These are phyloP conservation scores for Otus sunia DNA, from an alignment of 2,113 vertebrate species.

Conservation along the genomic window DNA sequence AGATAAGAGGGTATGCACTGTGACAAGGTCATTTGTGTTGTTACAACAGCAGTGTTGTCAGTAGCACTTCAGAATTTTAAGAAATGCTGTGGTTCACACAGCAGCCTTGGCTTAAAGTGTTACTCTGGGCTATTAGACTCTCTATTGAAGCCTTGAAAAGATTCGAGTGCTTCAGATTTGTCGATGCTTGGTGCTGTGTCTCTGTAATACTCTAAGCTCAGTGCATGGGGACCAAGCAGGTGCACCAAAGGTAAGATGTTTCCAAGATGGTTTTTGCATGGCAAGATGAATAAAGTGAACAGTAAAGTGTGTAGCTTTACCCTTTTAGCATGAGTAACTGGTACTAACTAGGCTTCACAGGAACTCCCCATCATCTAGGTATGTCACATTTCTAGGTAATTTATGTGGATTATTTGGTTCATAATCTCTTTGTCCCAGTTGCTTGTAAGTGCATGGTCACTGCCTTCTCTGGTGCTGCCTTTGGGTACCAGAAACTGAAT, in stretches of 20 bases:
- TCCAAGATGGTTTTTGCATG: neutral
- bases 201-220: neutral
- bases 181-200: too few species aligned
- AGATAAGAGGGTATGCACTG: neutral
- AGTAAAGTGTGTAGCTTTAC: neutral
- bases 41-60: neutral
- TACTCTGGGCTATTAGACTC: neutral
- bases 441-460: neutral
- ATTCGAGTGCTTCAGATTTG: neutral
- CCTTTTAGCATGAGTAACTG: neutral
- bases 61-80: neutral
- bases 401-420: neutral
- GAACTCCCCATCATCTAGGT: neutral
- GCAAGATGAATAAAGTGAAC: neutral
- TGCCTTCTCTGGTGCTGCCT: neutral
- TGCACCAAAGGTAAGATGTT: neutral
- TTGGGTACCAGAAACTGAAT: neutral
- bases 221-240: neutral
- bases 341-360: neutral
- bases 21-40: neutral
- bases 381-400: neutral
- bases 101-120: neutral
- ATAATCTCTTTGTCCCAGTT: neutral
- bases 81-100: neutral
- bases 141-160: neutral